A percentile compares a stretch with the other conserved stretches of the same genome.
These are phyloP conservation scores for Gymnopithys bicolor DNA, from an alignment of 2,797 vertebrate genomes.

Conservation along the genomic window DNA sequence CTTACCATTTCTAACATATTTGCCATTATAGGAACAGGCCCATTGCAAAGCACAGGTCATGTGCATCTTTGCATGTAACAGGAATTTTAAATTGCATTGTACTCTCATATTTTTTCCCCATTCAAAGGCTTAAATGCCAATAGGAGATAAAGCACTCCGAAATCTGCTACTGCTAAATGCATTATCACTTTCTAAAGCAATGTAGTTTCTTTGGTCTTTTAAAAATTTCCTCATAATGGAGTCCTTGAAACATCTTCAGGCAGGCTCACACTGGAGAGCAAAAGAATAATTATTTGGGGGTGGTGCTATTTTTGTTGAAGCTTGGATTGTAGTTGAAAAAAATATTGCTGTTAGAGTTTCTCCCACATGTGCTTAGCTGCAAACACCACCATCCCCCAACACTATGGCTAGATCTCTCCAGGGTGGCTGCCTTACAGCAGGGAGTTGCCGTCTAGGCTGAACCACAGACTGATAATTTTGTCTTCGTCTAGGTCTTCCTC, in stretches of 20 bases:
- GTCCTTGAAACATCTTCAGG: slow-evolving; percentile 57
- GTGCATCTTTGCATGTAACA: slow-evolving; percentile 59
- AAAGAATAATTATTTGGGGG: slow-evolving; percentile 56
- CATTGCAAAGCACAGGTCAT: slow-evolving; percentile 28
- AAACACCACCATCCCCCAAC: not conserved
- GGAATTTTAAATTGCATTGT: slow-evolving; percentile 56
- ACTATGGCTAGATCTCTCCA: not conserved
- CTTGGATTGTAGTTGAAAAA: slow-evolving; percentile 22
- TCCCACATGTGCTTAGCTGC: not conserved
- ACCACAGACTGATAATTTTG: not conserved
- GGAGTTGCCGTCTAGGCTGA: not conserved
- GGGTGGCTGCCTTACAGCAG: not conserved
- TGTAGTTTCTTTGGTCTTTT: slow-evolving; percentile 50
- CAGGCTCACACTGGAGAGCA: slow-evolving; percentile 29
- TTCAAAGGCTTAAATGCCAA: slow-evolving; percentile 49
- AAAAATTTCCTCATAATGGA: slow-evolving; percentile 39
- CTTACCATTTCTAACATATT: not conserved
- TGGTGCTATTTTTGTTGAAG: slow-evolving; percentile 38
- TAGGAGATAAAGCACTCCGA: slow-evolving; percentile 30
- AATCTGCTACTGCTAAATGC: slow-evolving; percentile 17
- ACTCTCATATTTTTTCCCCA: slow-evolving; percentile 10
- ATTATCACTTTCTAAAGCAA: slow-evolving; percentile 57
- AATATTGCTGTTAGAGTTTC: not conserved
- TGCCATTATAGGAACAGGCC: slow-evolving; percentile 17
- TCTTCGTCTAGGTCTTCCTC: not conserved